Evolutionary conservation across 1,140 invertebrate species (phyloP), one percentile per base, ranked within the genome.

Genomic region (Rhagoletis pomonella): DNA sequence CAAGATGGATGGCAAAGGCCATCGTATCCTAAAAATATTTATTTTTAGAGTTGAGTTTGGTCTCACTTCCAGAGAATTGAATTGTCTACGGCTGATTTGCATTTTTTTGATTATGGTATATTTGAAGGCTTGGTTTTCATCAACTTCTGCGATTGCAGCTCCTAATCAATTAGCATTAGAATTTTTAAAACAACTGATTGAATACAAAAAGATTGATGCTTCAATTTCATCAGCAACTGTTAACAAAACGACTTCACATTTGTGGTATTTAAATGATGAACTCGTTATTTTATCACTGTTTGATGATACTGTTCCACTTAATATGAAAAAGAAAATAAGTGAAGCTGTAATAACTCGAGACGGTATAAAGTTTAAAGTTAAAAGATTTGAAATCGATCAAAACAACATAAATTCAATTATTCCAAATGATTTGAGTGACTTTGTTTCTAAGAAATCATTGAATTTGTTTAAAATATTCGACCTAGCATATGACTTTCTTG

Each of bases 61-160:
- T 55, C 7, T 85, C n/a, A 85, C 42, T 19, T n/a, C 9, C 50
- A 17, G 47, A n/a, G 42, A 85, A 85, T 14, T 6, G 9, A 50
- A 85, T 85, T 17, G 6, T 50, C 14, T 85, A 9, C 14, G 47
- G 17, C 10, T 55, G 3, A 85, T 85, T 17, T 85, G 47, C n/a
- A 59, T 85, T 85, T 85, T 85, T 59, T 19, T 85, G 5, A 29
- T 59, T 4, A 85, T 19, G 6, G n/a, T 85, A 10, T 85, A 85
- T 29, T 12, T 58, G n/a, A 47, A 59, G 50, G 14, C 47, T 59
- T 85, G 81, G 81, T 85, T 85, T 85, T 59, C 9, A 50, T 12
- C 81, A 47, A 3, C 81, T 47, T 50, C 81, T 14, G 44, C 81
- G 14, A 85, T 50, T 50, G 19, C 42, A 29, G 81, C 81, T 12